A percentile compares a stretch with the other conserved stretches of the same genome.
These are phyloP conservation scores for Rhabditoides inermis DNA, from an alignment of 2,888 invertebrate genomes.

Conservation along the genomic window DNA sequence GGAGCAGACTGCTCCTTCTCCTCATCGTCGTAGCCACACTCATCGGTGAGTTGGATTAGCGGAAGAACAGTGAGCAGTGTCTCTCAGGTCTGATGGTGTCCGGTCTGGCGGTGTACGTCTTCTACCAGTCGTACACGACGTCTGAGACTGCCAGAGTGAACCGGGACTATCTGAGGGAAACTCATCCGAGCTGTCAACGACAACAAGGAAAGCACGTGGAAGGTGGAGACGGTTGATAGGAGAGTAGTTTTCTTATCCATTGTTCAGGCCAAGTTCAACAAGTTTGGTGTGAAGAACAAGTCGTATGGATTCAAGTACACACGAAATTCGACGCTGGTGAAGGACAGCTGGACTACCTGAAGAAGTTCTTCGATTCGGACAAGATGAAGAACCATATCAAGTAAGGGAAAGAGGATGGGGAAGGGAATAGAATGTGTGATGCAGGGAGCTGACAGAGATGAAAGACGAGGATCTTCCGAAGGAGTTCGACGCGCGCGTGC, in stretches of 20 bases:
- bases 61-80: too few relatives aligned
- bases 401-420: slow-evolving; percentile 12
- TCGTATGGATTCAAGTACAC: slow-evolving; percentile 37
- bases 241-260: too few relatives aligned
- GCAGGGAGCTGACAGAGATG: slow-evolving; percentile 38
- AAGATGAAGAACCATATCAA: slow-evolving; percentile 43
- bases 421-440: slow-evolving; percentile 1
- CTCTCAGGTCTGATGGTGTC: slow-evolving; percentile 19
- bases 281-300: slow-evolving; percentile 39
- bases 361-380: slow-evolving; percentile 41
- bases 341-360: slow-evolving; percentile 41
- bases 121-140: slow-evolving; percentile 17
- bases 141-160: slow-evolving; percentile 23
- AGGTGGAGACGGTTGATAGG: too few relatives aligned
- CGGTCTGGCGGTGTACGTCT: slow-evolving; percentile 18
- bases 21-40: too few relatives aligned
- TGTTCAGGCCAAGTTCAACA: slow-evolving; percentile 45
- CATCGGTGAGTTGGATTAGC: too few relatives aligned
- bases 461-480: slow-evolving; percentile 32
- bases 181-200: slow-evolving; percentile 44
- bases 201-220: slow-evolving; percentile 41
- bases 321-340: slow-evolving; percentile 45
- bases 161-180: slow-evolving; percentile 37
- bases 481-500: slow-evolving; percentile 44
- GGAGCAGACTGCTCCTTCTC: too few relatives aligned